Conservation (phyloP, 2,113 vertebrate species). For the Shinisaurus crocodilurus region DNA sequence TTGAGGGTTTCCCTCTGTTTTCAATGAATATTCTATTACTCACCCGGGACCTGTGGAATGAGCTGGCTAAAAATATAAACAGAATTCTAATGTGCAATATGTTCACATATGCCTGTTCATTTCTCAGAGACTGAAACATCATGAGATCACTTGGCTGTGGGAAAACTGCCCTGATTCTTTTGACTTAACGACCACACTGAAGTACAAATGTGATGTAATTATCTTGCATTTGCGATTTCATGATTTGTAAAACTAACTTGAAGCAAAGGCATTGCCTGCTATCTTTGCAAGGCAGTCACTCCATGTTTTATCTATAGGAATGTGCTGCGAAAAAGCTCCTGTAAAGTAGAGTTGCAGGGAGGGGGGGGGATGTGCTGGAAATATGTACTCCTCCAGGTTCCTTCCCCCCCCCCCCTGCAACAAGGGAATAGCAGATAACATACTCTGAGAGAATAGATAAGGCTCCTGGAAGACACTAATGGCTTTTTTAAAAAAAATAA, state of each 20-base stretch:
- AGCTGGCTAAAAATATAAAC: background rate
- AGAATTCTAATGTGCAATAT: background rate
- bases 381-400: background rate
- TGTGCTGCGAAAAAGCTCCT: background rate
- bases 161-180: background rate
- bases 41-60: background rate
- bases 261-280: background rate
- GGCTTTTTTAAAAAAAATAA: conserved; percentile 5
- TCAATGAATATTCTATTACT: background rate
- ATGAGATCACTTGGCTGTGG: background rate
- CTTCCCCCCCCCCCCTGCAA: background rate
- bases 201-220: background rate
- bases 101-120: background rate
- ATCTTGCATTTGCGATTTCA: background rate
- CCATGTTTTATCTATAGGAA: background rate
- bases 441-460: conserved; percentile 19
- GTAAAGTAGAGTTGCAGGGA: background rate
- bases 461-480: conserved; percentile 5
- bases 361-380: background rate
- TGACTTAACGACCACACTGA: background rate
- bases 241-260: background rate
- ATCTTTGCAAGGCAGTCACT: background rate
- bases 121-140: background rate
- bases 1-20: background rate
- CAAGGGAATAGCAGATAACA: background rate